Base-by-base conservation (phyloP, 1,140 invertebrate genomes). In the Mycetomoellerius zeteki region DNA sequence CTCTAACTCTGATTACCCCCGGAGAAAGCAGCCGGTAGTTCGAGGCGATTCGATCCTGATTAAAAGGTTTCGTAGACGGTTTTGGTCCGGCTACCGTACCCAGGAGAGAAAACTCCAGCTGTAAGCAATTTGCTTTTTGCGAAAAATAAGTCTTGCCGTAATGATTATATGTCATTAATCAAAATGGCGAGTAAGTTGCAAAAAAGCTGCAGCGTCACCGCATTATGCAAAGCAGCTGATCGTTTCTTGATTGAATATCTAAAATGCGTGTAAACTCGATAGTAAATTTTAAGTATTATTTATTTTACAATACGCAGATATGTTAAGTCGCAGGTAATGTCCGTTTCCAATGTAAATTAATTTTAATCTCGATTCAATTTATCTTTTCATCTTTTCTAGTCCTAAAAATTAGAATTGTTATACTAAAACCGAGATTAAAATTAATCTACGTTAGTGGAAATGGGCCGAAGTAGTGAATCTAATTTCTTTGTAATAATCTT, bases 1-100 rank as follows among this genome's bases (percentile, higher is more conserved):
- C 93, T 93, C 92, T 94, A 94, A 94, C 93, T 92, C 93, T 95
- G 94, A 95, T 95, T 94, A 94, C 93, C 92, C 90, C 88, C 87
- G 91, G 86, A 89, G 91, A 88, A 93, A 91, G 91, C 88, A 60
- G 69, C 78, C 76, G 77, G 64, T 72, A 72, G 89, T 86, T 78
- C 64, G 72, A 88, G 84, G 78, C 91, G 91, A 91, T 92, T 92
- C 91, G 86, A 91, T 92, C 87, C 92, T 93, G 92, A 93, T 93
- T 92, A 92, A 93, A 91, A 92, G 92, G 72, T 86, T 87, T 87
- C 87, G 30, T 67, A 69, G 72, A 84, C 86, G 89, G 65, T 90
- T 88, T 91, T 65, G 54, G 37, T 27, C 76, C 62, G 72, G 81
- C 86, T 71, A 64, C 86, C 65, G 52, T 33, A 14, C 21, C 12